Evolutionary conservation across 1,140 invertebrate genomes (phyloP).

Genomic region (Tetraneura akinire): DNA sequence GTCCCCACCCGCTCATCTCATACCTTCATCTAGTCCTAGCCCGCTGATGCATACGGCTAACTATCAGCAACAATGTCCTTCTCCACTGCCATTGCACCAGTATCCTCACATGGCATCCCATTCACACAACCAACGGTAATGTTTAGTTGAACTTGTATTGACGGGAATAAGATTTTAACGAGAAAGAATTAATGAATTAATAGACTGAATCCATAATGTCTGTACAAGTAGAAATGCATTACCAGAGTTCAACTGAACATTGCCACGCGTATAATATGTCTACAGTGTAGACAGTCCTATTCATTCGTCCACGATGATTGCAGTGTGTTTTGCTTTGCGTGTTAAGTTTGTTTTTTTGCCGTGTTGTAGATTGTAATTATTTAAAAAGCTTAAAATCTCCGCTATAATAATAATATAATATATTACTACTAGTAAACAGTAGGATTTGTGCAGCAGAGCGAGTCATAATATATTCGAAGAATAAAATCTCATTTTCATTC

Average conservation of each 20-base stretch:
- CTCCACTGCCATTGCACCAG: slow-evolving; percentile 64
- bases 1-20: slow-evolving; percentile 66
- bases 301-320: slow-evolving; percentile 29
- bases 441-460: no score
- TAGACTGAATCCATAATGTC: slow-evolving; percentile 37
- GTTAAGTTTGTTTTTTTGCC: slow-evolving; percentile 27
- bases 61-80: slow-evolving; percentile 65
- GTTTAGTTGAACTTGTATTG: slow-evolving; percentile 37
- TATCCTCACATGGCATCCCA: slow-evolving; percentile 67
- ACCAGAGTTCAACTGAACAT: slow-evolving; percentile 25
- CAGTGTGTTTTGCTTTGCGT: slow-evolving; percentile 25
- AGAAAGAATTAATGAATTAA: background rate
- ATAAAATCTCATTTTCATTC: background rate
- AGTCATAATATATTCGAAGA: background rate
- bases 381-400: slow-evolving; percentile 8
- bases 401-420: no score
- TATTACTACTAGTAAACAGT: no score
- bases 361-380: slow-evolving; percentile 37
- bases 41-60: slow-evolving; percentile 60
- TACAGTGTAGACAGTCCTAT: slow-evolving; percentile 43
- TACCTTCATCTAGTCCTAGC: slow-evolving; percentile 64
- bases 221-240: slow-evolving; percentile 12
- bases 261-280: background rate
- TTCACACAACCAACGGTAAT: slow-evolving; percentile 74
- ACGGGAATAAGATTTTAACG: slow-evolving; percentile 8